phyloP scores from a whole-genome alignment of 2,888 invertebrate genomes.

The Gandaritis pyraliata region DNA sequence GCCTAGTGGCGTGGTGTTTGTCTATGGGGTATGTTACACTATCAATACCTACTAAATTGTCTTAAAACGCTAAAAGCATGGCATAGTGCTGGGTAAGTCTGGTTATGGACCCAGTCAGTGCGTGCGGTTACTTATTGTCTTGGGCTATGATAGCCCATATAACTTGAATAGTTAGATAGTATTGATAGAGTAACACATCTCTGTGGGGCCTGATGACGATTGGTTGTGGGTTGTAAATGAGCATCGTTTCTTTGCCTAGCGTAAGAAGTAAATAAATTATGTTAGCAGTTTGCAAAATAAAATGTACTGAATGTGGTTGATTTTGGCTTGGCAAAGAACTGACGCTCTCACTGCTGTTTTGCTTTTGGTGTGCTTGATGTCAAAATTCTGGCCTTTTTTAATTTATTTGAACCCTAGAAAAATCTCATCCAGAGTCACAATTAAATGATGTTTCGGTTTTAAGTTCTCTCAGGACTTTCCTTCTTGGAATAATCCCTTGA shows the following conservation, averaged over 20 bases:
- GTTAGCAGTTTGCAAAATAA: background rate
- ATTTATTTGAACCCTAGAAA: background rate
- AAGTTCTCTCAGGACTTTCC: background rate
- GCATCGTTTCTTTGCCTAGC: conserved; percentile 5
- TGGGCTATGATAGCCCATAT: too few relatives aligned
- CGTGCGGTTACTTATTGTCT: too few relatives aligned
- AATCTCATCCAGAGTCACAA: background rate
- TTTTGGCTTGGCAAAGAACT: background rate
- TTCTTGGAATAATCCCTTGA: background rate
- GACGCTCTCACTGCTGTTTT: conserved; percentile 11
- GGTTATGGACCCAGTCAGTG: too few relatives aligned
- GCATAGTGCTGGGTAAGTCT: too few relatives aligned
- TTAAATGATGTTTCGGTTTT: background rate
- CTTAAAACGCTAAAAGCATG: too few relatives aligned
- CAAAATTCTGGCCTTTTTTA: conserved; percentile 4
- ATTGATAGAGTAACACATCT: too few relatives aligned
- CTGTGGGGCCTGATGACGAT: background rate
- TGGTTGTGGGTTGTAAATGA: background rate
- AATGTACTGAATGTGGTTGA: background rate
- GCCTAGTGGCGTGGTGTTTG: too few relatives aligned
- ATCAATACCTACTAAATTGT: too few relatives aligned
- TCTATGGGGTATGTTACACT: too few relatives aligned
- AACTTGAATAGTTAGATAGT: too few relatives aligned
- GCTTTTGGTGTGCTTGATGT: background rate
- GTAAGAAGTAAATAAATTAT: background rate